phyloP scores from a whole-genome alignment of 2,888 invertebrate species.

The Flexamia atlantica region DNA sequence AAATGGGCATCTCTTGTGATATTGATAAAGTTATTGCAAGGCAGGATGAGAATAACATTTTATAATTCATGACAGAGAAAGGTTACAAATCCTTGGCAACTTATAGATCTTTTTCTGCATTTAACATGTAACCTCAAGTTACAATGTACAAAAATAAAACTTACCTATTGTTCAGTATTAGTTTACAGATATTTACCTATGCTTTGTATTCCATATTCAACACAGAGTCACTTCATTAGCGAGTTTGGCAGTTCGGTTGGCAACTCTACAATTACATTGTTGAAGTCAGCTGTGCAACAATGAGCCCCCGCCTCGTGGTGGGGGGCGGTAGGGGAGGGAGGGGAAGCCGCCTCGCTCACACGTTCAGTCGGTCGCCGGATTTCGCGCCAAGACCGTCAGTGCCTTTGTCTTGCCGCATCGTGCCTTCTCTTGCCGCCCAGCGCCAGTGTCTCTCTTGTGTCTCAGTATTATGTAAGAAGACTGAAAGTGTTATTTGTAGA shows the following conservation, averaged over 20 bases:
- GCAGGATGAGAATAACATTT: too few relatives aligned
- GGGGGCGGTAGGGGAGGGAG: background rate
- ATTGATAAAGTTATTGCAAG: too few relatives aligned
- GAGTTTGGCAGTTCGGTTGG: slow-evolving; percentile 16
- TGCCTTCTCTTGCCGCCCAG: slow-evolving; percentile 21
- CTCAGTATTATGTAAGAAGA: slow-evolving; percentile 16
- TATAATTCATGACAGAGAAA: too few relatives aligned
- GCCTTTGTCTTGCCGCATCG: slow-evolving; percentile 48
- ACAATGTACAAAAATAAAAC: too few relatives aligned
- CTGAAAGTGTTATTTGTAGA: slow-evolving; percentile 6
- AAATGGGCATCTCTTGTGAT: too few relatives aligned
- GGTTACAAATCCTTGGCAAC: too few relatives aligned
- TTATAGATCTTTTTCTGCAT: too few relatives aligned
- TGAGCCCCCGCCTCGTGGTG: background rate
- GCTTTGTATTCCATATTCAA: too few relatives aligned
- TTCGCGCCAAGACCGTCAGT: slow-evolving; percentile 37
- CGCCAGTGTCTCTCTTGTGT: slow-evolving; percentile 41
- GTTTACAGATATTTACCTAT: too few relatives aligned
- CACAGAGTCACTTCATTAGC: too few relatives aligned
- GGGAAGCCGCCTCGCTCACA: background rate
- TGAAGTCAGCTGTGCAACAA: slow-evolving; percentile 41
- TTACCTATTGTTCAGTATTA: too few relatives aligned
- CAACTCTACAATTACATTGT: slow-evolving; percentile 13
- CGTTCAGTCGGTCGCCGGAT: slow-evolving; percentile 31
- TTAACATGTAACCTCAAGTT: too few relatives aligned